A percentile compares a stretch with the other conserved stretches of the same genome.
phyloP scores from a whole-genome alignment of 2,888 invertebrate genomes.

The Elysia crispata region DNA sequence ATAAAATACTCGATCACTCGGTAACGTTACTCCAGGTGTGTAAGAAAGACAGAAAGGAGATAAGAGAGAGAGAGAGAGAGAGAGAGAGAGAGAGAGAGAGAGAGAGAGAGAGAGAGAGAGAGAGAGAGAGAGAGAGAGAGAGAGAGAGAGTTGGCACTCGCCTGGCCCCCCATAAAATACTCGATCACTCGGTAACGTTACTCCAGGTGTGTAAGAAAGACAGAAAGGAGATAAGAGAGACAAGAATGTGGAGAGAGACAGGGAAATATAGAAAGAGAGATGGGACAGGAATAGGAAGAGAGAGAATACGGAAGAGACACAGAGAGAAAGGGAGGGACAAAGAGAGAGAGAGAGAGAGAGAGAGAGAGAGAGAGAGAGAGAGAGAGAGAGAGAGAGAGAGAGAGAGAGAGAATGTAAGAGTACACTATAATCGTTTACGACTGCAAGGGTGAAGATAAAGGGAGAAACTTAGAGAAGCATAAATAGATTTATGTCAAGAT shows the following conservation, averaged over 20 bases:
- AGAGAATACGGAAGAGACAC: neutral
- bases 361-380: too few relatives aligned
- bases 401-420: too few relatives aligned
- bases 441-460: too few relatives aligned
- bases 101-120: constrained; percentile 22
- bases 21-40: neutral
- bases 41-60: too few relatives aligned
- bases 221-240: neutral
- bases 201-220: neutral
- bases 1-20: neutral
- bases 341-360: too few relatives aligned
- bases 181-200: neutral
- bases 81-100: neutral
- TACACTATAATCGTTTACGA: too few relatives aligned
- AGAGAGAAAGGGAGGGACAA: too few relatives aligned
- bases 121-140: neutral
- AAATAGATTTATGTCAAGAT: too few relatives aligned
- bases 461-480: too few relatives aligned
- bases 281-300: constrained; percentile 30
- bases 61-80: constrained; percentile 25
- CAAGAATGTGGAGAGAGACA: neutral
- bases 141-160: neutral
- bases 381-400: too few relatives aligned
- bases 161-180: too few relatives aligned
- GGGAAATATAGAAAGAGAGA: neutral